Conservation (phyloP, 2,113 vertebrate genomes). For the Aplodontia rufa region DNA sequence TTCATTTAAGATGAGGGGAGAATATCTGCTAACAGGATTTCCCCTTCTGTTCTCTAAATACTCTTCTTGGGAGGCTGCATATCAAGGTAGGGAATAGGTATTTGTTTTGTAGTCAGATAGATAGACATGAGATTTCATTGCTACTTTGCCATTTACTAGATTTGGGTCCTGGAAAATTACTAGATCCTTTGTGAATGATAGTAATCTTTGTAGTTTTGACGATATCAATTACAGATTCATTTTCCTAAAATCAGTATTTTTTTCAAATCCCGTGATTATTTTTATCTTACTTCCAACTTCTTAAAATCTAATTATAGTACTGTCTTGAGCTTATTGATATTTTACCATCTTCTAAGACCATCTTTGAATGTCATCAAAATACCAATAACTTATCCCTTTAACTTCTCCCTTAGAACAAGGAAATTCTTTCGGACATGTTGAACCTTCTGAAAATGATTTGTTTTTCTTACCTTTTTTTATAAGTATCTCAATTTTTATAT, state of each 20-base stretch:
- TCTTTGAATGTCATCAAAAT: conserved; percentile 33
- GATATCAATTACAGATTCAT: not conserved
- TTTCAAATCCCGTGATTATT: not conserved
- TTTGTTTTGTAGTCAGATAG: not conserved
- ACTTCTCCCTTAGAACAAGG: too few relatives aligned
- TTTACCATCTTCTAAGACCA: not conserved
- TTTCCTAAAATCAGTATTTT: not conserved
- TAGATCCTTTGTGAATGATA: not conserved
- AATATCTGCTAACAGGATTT: not conserved
- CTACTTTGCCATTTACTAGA: not conserved
- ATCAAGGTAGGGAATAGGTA: not conserved
- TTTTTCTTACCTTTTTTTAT: not conserved
- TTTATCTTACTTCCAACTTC: not conserved
- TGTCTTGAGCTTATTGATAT: conserved; percentile 32
- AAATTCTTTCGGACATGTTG: not conserved
- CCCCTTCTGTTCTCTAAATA: not conserved
- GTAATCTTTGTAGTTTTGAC: not conserved
- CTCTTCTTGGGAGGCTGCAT: not conserved
- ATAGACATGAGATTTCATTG: not conserved
- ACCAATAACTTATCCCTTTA: not conserved
- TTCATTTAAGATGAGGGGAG: not conserved
- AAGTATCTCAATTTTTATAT: conserved; percentile 29
- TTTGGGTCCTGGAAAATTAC: not conserved
- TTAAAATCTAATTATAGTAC: conserved; percentile 28
- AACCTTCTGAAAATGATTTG: not conserved